phyloP scores from a whole-genome alignment of 1,140 invertebrate species.

The Heliconius congener region DNA sequence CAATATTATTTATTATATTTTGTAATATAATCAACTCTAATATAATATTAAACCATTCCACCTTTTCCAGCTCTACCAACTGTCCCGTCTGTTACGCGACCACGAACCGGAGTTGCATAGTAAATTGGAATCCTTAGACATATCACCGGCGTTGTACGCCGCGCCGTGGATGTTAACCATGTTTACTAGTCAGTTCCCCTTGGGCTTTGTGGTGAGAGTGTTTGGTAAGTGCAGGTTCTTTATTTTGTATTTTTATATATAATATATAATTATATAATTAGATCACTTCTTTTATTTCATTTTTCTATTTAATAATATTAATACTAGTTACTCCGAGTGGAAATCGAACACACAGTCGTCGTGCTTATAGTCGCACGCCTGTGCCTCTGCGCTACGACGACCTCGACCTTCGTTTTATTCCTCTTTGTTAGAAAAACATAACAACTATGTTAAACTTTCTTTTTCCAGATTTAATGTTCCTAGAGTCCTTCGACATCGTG shows the following conservation, averaged over 20 bases:
- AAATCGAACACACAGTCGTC: too few relatives aligned
- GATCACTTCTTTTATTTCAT: too few relatives aligned
- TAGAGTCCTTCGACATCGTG: slow-evolving; percentile 93
- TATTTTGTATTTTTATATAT: neutral
- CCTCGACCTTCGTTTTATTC: too few relatives aligned
- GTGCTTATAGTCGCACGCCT: too few relatives aligned
- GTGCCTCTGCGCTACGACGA: too few relatives aligned
- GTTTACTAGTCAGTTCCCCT: slow-evolving; percentile 97
- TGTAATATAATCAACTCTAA: too few relatives aligned
- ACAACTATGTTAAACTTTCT: too few relatives aligned
- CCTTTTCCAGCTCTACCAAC: slow-evolving; percentile 92
- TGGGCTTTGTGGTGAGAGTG: slow-evolving; percentile 96
- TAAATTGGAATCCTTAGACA: slow-evolving; percentile 94
- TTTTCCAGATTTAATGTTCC: slow-evolving; percentile 91
- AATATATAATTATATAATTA: too few relatives aligned
- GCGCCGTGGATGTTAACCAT: slow-evolving; percentile 97
- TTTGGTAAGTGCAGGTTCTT: slow-evolving; percentile 86
- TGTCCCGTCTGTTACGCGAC: slow-evolving; percentile 95
- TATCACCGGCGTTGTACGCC: slow-evolving; percentile 95
- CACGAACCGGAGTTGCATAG: slow-evolving; percentile 91
- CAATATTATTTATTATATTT: too few relatives aligned
- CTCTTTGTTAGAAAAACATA: too few relatives aligned
- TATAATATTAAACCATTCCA: slow-evolving; percentile 55
- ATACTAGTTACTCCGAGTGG: too few relatives aligned
- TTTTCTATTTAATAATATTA: too few relatives aligned